Evolutionary conservation across 1,140 invertebrate species (phyloP).

Genomic region (Sycophila sp.): DNA sequence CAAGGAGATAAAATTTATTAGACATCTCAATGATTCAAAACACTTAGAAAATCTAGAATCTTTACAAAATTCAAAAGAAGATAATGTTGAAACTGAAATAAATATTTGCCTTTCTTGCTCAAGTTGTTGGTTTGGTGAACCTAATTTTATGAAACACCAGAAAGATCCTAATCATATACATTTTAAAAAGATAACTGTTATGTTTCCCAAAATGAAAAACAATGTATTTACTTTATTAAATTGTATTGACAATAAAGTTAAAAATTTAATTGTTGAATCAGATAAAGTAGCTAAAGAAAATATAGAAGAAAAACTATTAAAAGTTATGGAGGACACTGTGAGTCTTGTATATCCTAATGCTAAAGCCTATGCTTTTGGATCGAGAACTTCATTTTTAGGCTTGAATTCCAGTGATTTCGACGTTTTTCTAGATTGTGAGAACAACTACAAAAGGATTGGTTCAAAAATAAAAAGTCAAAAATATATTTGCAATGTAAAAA

Average conservation of each 20-base stretch:
- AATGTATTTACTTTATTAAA: constrained; percentile 15
- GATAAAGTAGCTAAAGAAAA: constrained; percentile 10
- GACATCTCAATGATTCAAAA: constrained; percentile 36
- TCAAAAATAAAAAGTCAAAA: not conserved
- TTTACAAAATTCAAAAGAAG: not conserved
- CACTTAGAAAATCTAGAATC: not conserved
- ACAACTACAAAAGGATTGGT: constrained; percentile 21
- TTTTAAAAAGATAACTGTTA: constrained; percentile 14
- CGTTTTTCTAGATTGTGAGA: constrained; percentile 65
- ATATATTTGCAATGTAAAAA: not conserved
- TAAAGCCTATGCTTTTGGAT: constrained; percentile 63
- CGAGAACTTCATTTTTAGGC: constrained; percentile 60
- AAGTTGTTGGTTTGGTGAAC: constrained; percentile 40
- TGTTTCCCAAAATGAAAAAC: constrained; percentile 20
- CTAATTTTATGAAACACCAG: constrained; percentile 40
- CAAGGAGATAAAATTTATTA: constrained; percentile 30
- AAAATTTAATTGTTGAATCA: constrained; percentile 24
- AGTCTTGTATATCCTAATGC: constrained; percentile 31
- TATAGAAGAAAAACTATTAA: constrained; percentile 36
- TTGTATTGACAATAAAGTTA: constrained; percentile 7
- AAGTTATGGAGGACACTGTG: constrained; percentile 37
- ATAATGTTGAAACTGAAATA: constrained; percentile 11
- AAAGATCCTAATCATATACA: constrained; percentile 27
- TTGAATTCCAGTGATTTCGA: constrained; percentile 63
- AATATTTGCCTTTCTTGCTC: constrained; percentile 47